These are phyloP conservation scores for Rotaria sp. DNA, from an alignment of 2,888 invertebrate genomes.

Conservation along the genomic window DNA sequence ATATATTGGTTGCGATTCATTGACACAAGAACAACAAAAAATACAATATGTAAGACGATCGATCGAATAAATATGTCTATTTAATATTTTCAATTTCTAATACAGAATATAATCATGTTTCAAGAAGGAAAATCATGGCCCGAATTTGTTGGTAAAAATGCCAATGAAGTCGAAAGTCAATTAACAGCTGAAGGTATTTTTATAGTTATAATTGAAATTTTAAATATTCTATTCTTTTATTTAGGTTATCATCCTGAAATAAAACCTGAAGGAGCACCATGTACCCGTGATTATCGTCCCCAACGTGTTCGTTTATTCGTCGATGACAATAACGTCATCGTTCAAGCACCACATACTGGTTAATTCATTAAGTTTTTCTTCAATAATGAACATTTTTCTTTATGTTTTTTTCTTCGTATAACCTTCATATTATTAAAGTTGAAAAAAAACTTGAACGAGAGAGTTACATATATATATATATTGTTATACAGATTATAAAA, in stretches of 20 bases:
- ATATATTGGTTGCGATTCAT: not conserved
- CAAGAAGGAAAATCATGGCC: not conserved
- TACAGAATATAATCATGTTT: not conserved
- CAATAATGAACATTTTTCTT: not conserved
- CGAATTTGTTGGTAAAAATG: conserved; percentile 23
- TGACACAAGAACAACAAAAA: not conserved
- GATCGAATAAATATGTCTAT: no score
- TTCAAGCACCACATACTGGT: not conserved
- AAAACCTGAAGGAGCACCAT: not conserved
- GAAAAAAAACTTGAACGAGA: not conserved
- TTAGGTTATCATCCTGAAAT: not conserved
- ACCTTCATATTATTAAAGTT: conserved; percentile 10
- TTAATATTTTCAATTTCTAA: no score
- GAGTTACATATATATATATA: not conserved
- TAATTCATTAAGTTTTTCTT: not conserved
- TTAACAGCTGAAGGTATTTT: not conserved
- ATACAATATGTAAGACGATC: not conserved
- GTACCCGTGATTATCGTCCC: not conserved
- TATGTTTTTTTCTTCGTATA: not conserved
- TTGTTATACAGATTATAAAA: conserved; percentile 10
- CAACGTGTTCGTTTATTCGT: not conserved
- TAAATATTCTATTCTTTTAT: not conserved
- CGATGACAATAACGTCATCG: not conserved
- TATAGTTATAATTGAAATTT: not conserved
- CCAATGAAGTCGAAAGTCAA: not conserved